Conservation (phyloP, 2,797 vertebrate genomes). For the Chromis chromis region DNA sequence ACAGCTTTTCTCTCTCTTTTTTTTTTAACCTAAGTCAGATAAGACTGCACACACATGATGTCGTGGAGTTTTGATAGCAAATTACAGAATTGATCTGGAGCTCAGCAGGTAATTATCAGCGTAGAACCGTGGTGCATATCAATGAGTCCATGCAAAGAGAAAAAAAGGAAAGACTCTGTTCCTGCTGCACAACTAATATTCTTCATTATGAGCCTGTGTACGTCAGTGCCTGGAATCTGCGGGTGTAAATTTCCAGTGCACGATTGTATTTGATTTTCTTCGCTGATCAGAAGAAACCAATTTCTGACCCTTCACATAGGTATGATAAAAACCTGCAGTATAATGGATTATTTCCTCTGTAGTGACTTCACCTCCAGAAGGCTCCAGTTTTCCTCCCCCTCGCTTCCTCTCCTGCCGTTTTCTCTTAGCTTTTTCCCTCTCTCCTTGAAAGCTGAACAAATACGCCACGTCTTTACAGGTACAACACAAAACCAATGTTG, state of each 20-base stretch:
- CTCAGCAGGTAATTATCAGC: conserved; percentile 80
- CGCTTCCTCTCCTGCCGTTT: background rate
- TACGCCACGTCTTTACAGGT: conserved; percentile 37
- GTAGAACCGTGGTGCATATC: conserved; percentile 73
- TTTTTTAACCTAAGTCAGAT: conserved; percentile 25
- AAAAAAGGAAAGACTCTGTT: conserved; percentile 18
- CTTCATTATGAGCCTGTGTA: conserved; percentile 53
- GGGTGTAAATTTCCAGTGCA: conserved; percentile 55
- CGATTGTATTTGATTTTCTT: conserved; percentile 68
- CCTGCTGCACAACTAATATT: conserved; percentile 61
- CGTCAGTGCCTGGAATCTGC: conserved; percentile 51
- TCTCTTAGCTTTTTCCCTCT: background rate
- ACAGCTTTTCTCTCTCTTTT: conserved; percentile 13
- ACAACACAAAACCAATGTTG: conserved; percentile 29
- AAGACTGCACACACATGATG: conserved; percentile 57
- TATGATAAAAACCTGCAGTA: conserved; percentile 59
- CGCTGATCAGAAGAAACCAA: conserved; percentile 69
- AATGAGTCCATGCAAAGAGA: conserved; percentile 58
- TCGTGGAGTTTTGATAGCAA: conserved; percentile 75
- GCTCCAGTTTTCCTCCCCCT: conserved; percentile 1
- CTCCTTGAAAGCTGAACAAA: conserved; percentile 37
- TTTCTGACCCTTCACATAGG: conserved; percentile 69
- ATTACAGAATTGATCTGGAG: conserved; percentile 80
- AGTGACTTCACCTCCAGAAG: conserved; percentile 26
- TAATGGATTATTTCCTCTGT: conserved; percentile 64